phyloP scores from a whole-genome alignment of 2,797 vertebrate genomes.

The Anabas testudineus region DNA sequence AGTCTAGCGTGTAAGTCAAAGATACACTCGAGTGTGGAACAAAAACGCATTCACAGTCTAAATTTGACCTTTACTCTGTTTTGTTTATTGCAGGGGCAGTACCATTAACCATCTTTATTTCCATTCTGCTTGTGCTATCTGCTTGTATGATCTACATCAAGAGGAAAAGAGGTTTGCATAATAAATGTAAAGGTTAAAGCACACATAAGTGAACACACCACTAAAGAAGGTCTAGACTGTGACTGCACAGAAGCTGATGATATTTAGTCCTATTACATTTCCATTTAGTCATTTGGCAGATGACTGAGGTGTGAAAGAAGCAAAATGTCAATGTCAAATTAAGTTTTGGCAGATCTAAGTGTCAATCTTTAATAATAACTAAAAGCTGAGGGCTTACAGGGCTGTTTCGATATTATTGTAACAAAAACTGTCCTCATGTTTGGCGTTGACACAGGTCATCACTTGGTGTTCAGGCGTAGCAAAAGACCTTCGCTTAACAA shows the following conservation, averaged over 20 bases:
- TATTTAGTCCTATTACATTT: too few relatives aligned
- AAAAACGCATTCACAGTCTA: background rate
- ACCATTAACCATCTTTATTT: background rate
- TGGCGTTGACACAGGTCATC: constrained; percentile 12
- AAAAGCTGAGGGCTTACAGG: too few relatives aligned
- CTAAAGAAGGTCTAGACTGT: background rate
- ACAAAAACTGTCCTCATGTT: too few relatives aligned
- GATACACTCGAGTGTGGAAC: background rate
- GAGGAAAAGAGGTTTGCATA: constrained; percentile 47
- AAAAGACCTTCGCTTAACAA: background rate
- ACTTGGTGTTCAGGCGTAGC: accelerated
- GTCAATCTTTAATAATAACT: too few relatives aligned
- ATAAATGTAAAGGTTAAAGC: background rate
- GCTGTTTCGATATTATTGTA: too few relatives aligned
- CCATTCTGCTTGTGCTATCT: background rate
- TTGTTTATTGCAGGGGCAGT: constrained; percentile 43
- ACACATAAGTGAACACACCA: background rate
- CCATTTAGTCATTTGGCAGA: too few relatives aligned
- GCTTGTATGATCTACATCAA: constrained; percentile 18
- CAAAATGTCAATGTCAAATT: too few relatives aligned
- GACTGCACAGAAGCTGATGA: background rate
- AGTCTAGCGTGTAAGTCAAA: constrained; percentile 27
- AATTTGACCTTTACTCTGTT: constrained; percentile 5
- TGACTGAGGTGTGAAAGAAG: too few relatives aligned
- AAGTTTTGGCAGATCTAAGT: too few relatives aligned